Percentiles rank a stretch among this genome's conserved stretches.
phyloP scores from a whole-genome alignment of 2,797 vertebrate genomes.

The Vespertilio murinus region DNA sequence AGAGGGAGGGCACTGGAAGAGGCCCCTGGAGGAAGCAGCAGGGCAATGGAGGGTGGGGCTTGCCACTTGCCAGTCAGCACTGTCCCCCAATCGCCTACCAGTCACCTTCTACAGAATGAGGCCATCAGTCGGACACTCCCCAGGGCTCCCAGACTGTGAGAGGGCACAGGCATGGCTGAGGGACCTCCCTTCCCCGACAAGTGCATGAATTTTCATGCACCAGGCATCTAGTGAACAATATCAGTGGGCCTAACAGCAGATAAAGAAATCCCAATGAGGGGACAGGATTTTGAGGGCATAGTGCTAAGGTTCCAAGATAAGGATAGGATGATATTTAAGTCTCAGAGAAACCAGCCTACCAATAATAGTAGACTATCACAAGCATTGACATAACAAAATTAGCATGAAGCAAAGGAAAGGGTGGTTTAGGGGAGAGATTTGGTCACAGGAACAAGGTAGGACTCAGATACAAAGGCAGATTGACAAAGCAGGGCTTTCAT shows the following conservation, averaged over 20 bases:
- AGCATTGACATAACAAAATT: neutral
- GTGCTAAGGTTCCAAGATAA: neutral
- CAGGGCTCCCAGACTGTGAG: no score
- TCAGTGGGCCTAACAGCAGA: neutral
- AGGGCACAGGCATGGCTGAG: no score
- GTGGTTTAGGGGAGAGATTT: neutral
- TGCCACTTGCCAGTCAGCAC: no score
- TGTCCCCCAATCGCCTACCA: no score
- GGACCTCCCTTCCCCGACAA: fast-evolving
- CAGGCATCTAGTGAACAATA: no score
- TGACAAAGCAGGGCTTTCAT: neutral
- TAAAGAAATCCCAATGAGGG: neutral
- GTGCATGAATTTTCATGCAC: no score
- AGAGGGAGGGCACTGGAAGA: no score
- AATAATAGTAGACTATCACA: neutral
- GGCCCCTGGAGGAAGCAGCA: no score
- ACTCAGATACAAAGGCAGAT: neutral
- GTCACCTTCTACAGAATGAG: no score
- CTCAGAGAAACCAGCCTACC: neutral
- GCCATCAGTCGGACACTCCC: no score
- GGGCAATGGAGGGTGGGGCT: no score
- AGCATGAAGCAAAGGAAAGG: neutral
- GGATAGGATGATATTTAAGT: neutral
- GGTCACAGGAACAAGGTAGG: neutral
- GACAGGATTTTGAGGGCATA: neutral